Evolutionary conservation across 2,113 vertebrate genomes (phyloP).

Genomic region (Apteryx mantelli): DNA sequence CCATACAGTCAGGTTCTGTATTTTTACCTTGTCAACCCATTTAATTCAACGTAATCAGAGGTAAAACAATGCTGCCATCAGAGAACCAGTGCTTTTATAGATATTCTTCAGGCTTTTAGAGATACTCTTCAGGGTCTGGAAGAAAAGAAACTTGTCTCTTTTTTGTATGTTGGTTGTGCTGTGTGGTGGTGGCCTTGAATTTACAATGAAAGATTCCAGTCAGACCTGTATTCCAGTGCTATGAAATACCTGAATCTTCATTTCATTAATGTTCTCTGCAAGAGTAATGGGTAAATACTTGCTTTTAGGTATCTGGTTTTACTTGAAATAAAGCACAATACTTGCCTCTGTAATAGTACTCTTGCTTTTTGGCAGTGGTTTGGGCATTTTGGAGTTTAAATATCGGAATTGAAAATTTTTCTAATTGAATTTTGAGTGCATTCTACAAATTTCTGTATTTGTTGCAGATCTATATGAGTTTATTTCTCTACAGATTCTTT

Average conservation of each 20-base stretch:
- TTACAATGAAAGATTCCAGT: slow-evolving; percentile 2
- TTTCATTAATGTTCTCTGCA: background rate
- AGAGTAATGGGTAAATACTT: slow-evolving; percentile 46
- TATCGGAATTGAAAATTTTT: no score
- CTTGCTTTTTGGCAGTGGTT: slow-evolving; percentile 24
- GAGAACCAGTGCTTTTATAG: background rate
- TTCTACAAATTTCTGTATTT: no score
- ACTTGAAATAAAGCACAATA: slow-evolving; percentile 36
- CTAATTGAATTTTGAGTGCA: no score
- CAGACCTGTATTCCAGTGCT: background rate
- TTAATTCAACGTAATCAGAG: background rate
- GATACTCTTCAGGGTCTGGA: background rate
- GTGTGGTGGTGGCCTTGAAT: background rate
- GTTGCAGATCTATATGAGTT: no score
- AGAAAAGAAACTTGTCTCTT: background rate
- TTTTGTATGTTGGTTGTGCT: background rate
- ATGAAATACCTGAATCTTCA: background rate
- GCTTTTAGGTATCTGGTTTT: slow-evolving; percentile 29
- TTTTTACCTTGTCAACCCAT: background rate
- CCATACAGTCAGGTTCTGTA: background rate
- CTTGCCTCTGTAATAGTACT: background rate
- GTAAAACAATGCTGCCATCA: background rate
- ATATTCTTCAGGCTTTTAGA: background rate
- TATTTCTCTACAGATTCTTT: no score
- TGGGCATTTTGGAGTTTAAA: background rate